A percentile compares a stretch with the other conserved stretches of the same genome.
Conservation (phyloP, 2,797 vertebrate genomes). For the Sebastes nivosus region DNA sequence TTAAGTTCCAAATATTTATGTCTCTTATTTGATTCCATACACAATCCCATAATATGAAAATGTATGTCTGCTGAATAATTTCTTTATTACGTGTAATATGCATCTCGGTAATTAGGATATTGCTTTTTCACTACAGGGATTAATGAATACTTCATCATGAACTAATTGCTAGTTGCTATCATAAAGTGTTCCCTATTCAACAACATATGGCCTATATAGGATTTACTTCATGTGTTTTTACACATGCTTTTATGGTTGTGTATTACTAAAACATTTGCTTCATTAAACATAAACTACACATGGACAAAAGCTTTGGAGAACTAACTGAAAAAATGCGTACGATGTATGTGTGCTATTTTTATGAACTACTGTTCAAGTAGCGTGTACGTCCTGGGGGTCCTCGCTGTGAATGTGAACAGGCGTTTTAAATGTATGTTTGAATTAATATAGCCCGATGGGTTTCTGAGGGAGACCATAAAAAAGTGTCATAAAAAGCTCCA, state of each 20-base stretch:
- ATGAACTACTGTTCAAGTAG: conserved; percentile 18
- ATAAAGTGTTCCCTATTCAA: too few relatives aligned
- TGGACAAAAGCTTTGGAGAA: background rate
- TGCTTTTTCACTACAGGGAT: background rate
- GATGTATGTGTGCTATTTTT: conserved; percentile 2
- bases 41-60: background rate
- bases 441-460: background rate
- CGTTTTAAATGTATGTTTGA: conserved; percentile 6
- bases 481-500: conserved; percentile 55
- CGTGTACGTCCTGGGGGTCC: background rate
- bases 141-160: background rate
- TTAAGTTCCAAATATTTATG: too few relatives aligned
- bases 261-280: background rate
- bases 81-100: background rate
- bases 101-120: background rate
- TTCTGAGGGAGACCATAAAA: conserved; percentile 17
- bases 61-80: background rate
- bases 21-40: too few relatives aligned
- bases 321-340: background rate
- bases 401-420: background rate
- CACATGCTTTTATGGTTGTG: background rate
- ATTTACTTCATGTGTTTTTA: background rate
- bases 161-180: background rate
- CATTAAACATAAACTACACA: background rate
- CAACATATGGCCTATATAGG: background rate